Conservation (phyloP, 2,888 invertebrate species). For the Neoaliturus tenellus region DNA sequence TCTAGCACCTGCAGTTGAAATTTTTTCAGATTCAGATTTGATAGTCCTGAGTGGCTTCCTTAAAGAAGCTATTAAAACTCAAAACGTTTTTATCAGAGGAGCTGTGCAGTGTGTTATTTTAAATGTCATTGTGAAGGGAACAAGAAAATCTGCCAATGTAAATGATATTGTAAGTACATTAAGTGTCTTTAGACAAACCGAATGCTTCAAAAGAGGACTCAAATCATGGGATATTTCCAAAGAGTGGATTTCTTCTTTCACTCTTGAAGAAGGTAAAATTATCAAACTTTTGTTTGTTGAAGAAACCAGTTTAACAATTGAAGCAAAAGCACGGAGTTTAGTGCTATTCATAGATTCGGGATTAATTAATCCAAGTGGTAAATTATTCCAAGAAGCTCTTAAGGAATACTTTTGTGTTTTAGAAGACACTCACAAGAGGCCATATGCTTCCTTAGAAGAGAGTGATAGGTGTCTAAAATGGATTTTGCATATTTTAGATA, state of each 20-base stretch:
- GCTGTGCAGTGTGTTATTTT: constrained; percentile 60
- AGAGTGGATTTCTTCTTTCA: constrained; percentile 34
- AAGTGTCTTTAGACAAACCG: constrained; percentile 23
- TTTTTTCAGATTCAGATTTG: constrained; percentile 47
- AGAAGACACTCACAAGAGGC: neutral
- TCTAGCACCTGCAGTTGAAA: constrained; percentile 42
- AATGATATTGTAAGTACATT: neutral
- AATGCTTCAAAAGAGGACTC: constrained; percentile 47
- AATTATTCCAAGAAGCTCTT: neutral
- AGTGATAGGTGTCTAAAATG: constrained; percentile 16
- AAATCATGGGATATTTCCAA: constrained; percentile 33
- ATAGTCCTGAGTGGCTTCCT: constrained; percentile 57
- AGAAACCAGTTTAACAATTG: constrained; percentile 19
- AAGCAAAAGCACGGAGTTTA: constrained; percentile 40
- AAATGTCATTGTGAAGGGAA: constrained; percentile 41
- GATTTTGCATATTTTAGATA: constrained; percentile 21
- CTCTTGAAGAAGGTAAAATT: neutral
- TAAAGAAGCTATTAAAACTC: constrained; percentile 56
- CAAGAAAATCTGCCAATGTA: constrained; percentile 6
- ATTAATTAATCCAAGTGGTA: neutral
- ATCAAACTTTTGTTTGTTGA: neutral
- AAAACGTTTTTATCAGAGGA: constrained; percentile 60
- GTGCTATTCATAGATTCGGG: constrained; percentile 45
- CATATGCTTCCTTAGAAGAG: constrained; percentile 27
- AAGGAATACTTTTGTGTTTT: constrained; percentile 3